Evolutionary conservation across 2,113 vertebrate species (phyloP), one percentile per base, ranked within the genome.

Genomic region (Cololabis saira): DNA sequence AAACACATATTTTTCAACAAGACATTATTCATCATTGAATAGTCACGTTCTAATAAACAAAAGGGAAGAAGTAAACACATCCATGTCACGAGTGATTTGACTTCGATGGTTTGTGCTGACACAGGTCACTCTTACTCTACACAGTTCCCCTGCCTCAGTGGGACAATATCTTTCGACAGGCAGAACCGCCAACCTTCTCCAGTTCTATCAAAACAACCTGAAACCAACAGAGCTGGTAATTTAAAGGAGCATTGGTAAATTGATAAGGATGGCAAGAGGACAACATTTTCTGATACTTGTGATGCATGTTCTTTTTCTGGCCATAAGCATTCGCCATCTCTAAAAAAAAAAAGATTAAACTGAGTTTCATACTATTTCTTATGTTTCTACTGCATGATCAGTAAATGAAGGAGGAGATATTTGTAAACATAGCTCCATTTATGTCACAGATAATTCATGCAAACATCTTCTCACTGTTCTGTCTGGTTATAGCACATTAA

Each of bases 51-150:
- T 50, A 58, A 62, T 72, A 76, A 90, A 66, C 69, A 72, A 18
- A 52, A 55, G 55, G 49, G 56, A 48, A 54, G 80, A 27, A 52
- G 72, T 63, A 78, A 81, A 87, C 86, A 85, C 81, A 77, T 89
- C 64, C 51, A 61, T 74, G 57, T 61, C 54, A 87, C 71, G 33
- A 78, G 74, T 58, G 48, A 83, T 87, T 82, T 83, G 71, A 68
- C 76, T 83, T 78, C 62, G 54, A 43, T 44, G 50, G 47, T 86
- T 84, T 82, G 71, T 79, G 59, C 60, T 86, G 84, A 63, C 76
- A 71, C 77, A 58, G 84, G 67, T 80, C 82, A 82, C 64, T 88
- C 73, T 80, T 69, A 60, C 76, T 62, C n/a, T 42, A 61, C 69
- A 42, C 61, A 55, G 50, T 71, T 58, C 19, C 59, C 49, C 11